phyloP scores from a whole-genome alignment of 2,888 invertebrate genomes.

The Entomobrya multifasciata region DNA sequence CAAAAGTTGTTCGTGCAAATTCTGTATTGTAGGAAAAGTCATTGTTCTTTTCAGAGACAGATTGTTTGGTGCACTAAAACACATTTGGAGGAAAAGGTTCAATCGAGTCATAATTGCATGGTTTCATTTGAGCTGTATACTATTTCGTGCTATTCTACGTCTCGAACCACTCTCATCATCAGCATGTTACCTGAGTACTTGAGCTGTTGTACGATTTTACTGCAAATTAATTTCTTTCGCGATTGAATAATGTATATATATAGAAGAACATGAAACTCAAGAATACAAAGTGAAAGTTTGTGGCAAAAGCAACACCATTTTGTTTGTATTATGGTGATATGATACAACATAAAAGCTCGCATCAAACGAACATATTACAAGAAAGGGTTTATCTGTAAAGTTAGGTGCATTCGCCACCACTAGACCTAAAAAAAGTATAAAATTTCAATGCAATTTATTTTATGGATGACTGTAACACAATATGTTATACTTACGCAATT shows the following conservation, averaged over 20 bases:
- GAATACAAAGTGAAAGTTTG: background rate
- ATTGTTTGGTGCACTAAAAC: too few species aligned
- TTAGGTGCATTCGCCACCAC: background rate
- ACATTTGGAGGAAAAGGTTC: too few species aligned
- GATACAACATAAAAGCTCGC: background rate
- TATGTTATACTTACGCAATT: background rate
- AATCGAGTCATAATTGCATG: too few species aligned
- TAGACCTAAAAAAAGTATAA: background rate
- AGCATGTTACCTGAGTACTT: too few species aligned
- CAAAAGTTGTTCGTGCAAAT: background rate
- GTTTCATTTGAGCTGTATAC: too few species aligned
- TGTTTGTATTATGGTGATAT: background rate
- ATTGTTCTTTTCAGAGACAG: too few species aligned
- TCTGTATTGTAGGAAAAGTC: too few species aligned
- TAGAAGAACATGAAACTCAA: background rate
- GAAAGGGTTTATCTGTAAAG: too few species aligned
- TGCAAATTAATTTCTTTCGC: background rate
- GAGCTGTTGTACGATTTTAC: background rate
- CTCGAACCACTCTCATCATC: too few species aligned
- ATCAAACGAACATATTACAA: background rate
- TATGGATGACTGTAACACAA: constrained; percentile 28
- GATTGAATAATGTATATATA: constrained; percentile 2
- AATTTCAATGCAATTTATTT: constrained; percentile 58
- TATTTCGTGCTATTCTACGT: too few species aligned
- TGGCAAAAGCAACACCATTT: too few species aligned